phyloP scores from a whole-genome alignment of 2,113 vertebrate species.

The Mixornis gularis region DNA sequence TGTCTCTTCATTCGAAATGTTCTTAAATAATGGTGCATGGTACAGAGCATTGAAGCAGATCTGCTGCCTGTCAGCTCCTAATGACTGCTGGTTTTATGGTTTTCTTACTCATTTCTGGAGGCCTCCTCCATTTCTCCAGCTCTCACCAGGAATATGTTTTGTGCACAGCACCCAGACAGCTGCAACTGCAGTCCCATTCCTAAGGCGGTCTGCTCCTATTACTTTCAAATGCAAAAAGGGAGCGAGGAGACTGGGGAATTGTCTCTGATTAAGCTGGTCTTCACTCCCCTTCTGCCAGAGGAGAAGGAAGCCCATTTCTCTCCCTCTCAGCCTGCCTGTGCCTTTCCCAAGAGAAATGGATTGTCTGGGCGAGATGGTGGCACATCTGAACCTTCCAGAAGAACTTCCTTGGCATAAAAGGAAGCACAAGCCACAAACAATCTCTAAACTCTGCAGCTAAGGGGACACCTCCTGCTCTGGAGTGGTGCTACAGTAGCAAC shows the following conservation, averaged over 20 bases:
- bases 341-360: neutral
- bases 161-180: neutral
- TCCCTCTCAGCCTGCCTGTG: neutral
- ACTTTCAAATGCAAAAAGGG: neutral
- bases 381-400: neutral
- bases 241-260: neutral
- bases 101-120: neutral
- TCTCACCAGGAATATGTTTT: neutral
- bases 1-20: neutral
- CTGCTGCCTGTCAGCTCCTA: slow-evolving; percentile 26
- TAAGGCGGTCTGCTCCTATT: neutral
- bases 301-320: neutral
- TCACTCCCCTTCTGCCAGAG: neutral
- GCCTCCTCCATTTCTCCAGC: neutral
- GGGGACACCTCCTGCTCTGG: neutral
- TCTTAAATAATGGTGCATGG: slow-evolving; percentile 5
- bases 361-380: neutral
- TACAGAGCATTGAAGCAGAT: neutral
- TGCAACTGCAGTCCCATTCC: neutral
- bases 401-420: neutral
- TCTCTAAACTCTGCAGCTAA: neutral
- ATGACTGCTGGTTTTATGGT: slow-evolving; percentile 19
- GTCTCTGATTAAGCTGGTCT: neutral
- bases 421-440: neutral
- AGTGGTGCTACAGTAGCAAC: neutral